Base-by-base conservation (phyloP, 2,888 invertebrate genomes). In the Leucoptera coffeella region DNA sequence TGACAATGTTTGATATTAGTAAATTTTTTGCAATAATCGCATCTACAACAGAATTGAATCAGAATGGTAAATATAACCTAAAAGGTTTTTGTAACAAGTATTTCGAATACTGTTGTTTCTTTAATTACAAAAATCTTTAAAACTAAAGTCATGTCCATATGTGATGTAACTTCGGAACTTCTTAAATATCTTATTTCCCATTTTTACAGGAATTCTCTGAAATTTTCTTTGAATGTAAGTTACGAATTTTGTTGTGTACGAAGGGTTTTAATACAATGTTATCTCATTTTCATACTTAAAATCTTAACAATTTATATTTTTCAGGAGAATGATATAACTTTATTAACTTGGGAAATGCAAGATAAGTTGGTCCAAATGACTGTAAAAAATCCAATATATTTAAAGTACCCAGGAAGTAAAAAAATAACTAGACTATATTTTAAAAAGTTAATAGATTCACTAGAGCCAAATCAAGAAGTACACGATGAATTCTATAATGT, bases 341-440 rank as follows among this genome's bases (percentile, higher is more conserved):
- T 28, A 12, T 42, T 67, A 34, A 44, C 44, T 17, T 75, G 73
- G 73, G 53, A 61, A n/a, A 48, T 55, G 26, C 86, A 86, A 47
- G 58, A 74, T 35, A 35, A 40, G 23, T 60, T 87, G 26, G 40
- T 85, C 8, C 50, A 74, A 10, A 46, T 50, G 23, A 86, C 85
- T 8, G 52, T 82, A 7, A 55, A 73, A 22, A 73, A 61, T 35
- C 35, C 57, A 5, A 39, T 77, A 20, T 51, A 80, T 30, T 47
- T 65, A 39, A 58, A 69, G 32, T 78, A 74, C 51, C 85, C 87
- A 2, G 40, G 83, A 4, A 80, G 76, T 36, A 43, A 50, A 22
- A 60, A 69, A 19, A 87, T 84, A 46, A 74, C 76, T 34, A 72
- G 64, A 41, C 53, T 69, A 15, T 86, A 85, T 52, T 50, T 86